Evolutionary conservation across 2,113 vertebrate species (phyloP), one percentile per base, ranked within the genome.

Genomic region (Physeter macrocephalus): DNA sequence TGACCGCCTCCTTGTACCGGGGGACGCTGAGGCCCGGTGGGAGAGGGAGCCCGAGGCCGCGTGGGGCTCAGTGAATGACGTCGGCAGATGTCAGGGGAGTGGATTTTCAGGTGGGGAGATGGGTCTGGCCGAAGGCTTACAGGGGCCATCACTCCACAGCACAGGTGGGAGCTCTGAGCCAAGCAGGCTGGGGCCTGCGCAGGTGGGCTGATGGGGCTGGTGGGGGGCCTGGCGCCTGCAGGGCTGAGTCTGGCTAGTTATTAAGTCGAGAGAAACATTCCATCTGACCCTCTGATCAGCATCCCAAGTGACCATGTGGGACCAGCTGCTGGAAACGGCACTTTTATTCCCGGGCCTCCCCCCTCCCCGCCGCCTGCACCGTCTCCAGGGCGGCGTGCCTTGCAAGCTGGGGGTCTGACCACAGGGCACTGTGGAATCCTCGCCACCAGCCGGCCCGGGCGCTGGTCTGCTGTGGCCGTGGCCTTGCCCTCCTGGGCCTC

Each of bases 271-370:
- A 52, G 49, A 27, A n/a, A 18, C 0, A 1, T 31, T 36, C 71
- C 12, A 9, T 0, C 0, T 4, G 34, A 4, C 57, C 8, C 6
- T 18, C 3, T 9, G 2, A n/a, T 10, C 71, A 8, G 39, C 1
- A 0, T 34, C 21, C 12, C 41, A 2, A 9, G 41, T 34, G 52
- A 6, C 84, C 4, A 0, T 0, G 13, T 20, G 54, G 80, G 49
- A 21, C 64, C 9, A 2, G 0, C 25, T 7, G 9, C 29, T 54
- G 71, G 20, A 36, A 49, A 1, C 0, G 0, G 6, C 0, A 5
- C 41, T 21, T n/a, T 6, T 29, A 1, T 2, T 8, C 39, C 25
- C 9, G 34, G 43, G 15, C 17, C 1, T 17, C 36, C 9, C 7
- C 8, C 0, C 36, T 9, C 1, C 43, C 46, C 9, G 1, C 6